phyloP scores from a whole-genome alignment of 2,797 vertebrate genomes.

The Pangasius macronema region DNA sequence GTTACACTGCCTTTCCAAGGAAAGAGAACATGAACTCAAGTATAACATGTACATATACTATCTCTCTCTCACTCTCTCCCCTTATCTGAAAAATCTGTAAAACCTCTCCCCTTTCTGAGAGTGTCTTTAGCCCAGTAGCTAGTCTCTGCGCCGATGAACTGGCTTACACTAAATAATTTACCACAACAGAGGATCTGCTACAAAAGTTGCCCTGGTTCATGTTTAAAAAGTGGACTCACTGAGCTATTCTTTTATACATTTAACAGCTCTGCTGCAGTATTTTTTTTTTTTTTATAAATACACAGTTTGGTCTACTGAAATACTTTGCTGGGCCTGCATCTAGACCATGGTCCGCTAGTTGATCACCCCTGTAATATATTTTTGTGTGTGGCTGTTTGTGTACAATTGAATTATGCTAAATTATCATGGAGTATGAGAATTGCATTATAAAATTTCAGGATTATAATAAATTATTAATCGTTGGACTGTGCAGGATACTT shows the following conservation, averaged over 20 bases:
- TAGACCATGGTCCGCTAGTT: not conserved
- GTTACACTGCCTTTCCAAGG: not conserved
- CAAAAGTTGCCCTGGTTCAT: not conserved
- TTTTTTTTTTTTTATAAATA: not conserved
- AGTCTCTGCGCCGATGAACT: not conserved
- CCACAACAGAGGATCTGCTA: not conserved
- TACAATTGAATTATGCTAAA: conserved; percentile 7
- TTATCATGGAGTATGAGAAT: not conserved
- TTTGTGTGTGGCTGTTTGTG: not conserved
- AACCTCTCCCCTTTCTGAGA: not conserved
- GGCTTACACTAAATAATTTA: not conserved
- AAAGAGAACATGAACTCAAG: not conserved
- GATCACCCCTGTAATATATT: not conserved
- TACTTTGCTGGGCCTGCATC: not conserved
- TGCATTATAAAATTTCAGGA: not conserved
- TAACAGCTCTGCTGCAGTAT: conserved; percentile 1
- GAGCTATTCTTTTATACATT: not conserved
- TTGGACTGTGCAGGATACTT: not conserved
- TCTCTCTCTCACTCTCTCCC: not conserved
- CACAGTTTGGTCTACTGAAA: too few species aligned
- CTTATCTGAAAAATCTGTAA: not conserved
- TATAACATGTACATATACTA: not conserved
- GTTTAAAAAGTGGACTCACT: not conserved
- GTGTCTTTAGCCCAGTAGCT: not conserved
- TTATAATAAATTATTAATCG: not conserved